phyloP scores from a whole-genome alignment of 1,140 invertebrate species.

The Trichonephila clavata region DNA sequence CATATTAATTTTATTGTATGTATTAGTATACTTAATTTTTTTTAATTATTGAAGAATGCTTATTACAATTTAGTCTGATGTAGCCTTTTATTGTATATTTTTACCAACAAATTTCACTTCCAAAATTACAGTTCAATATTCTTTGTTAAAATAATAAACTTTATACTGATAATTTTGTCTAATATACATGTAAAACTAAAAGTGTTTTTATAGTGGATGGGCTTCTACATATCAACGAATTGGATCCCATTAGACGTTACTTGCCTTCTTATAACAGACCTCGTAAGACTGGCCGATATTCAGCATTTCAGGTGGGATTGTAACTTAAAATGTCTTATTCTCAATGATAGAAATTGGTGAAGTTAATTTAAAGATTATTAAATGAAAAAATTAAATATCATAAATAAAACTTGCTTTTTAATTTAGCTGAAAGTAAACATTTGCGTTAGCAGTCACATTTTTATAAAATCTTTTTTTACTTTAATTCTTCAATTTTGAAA shows the following conservation, averaged over 20 bases:
- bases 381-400: no score
- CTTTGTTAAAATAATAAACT: no score
- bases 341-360: no score
- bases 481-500: no score
- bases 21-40: no score
- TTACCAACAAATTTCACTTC: no score
- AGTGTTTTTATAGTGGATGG: constrained; percentile 84
- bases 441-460: not conserved
- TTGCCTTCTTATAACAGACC: constrained; percentile 97
- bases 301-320: constrained; percentile 94
- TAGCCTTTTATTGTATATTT: no score
- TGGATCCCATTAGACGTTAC: constrained; percentile 97
- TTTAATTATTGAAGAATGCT: no score
- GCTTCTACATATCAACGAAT: constrained; percentile 95
- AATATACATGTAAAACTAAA: not conserved
- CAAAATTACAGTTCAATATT: no score
- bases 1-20: no score
- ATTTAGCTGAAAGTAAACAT: not conserved
- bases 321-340: not conserved
- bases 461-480: not conserved
- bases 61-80: no score
- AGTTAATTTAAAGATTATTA: no score
- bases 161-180: not conserved
- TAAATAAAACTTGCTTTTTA: not conserved
- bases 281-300: constrained; percentile 93